Evolutionary conservation across 1,140 invertebrate species (phyloP), one percentile per base, ranked within the genome.

Genomic region (Drosophila novamexicana): DNA sequence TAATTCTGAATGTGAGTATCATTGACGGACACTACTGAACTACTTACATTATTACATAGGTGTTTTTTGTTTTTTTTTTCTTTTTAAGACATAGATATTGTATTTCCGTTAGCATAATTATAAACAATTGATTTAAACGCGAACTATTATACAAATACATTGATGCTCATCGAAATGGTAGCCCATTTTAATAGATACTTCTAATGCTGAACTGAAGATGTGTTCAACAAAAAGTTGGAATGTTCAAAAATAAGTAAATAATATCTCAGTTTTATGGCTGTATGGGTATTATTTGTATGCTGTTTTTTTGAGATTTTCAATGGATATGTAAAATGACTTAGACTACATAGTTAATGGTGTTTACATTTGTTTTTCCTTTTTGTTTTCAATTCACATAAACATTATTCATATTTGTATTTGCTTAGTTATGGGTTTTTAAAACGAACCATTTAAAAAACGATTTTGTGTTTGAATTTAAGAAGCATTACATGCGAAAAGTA

Each of bases 261-360:
- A 75, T 75, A 75, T 70, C 67, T 75, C 73, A 75, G 73, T 71
- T 16, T 59, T 59, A 75, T 75, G 67, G 73, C 67, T 75, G 71
- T 54, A 14, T 54, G 57, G 42, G 57, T 47, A 45, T 22, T 45
- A 37, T 36, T 40, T 57, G 1, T 57, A 6, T 47, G 10, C 18
- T 18, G 18, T 0, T 16, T 12, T 32, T 76, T 64, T 2, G 16
- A 39, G 44, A 34, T 59, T 65, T 77, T 67, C 42, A 76, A 77
- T 78, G 84, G 84, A 89, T 89, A 89, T 89, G 84, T 89, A 81
- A 84, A 82, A 74, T 84, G 83, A 75, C 84, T 89, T 89, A 89
- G 61, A 78, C 84, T 89, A 89, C 37, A 18, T 80, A 80, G 73
- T 79, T 62, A 50, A 62, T 76, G 62, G 52, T 54, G 44, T 72